Base-by-base conservation (phyloP, 2,888 invertebrate genomes). In the Cyaniris semiargus region DNA sequence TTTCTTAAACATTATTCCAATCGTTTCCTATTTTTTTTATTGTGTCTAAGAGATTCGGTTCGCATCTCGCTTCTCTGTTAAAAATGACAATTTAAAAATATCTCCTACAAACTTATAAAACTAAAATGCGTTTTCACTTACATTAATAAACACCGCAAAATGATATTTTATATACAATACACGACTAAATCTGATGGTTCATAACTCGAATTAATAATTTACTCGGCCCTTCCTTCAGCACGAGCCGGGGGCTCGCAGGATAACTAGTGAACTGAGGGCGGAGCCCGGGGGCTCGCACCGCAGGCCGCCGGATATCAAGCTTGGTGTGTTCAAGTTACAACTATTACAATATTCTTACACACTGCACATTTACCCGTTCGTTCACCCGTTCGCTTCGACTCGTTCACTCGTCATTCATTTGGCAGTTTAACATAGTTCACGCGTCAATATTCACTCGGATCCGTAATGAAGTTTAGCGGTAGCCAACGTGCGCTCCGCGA, bases 1-100 rank as follows among this genome's bases (percentile, higher is more conserved):
- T 93, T 93, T 94, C 93, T 94, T 94, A 93, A 93, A 92, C 92
- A 90, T 89, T 92, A 91, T 92, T 92, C 91, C 91, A 93, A 92
- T 92, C 89, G 92, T 89, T 93, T 92, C 89, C 90, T 91, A 90
- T 91, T 93, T 93, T 92, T 92, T 92, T 93, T 92, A 91, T 91
- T 91, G 89, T 87, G 86, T 90, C 93, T 93, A 94, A 93, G 93
- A 93, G 93, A 94, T 93, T 94, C 92, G 86, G 89, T 90, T 53
- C 89, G 90, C 83, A 89, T 84, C 84, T 88, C 90, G 90, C 89
- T 88, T 88, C 88, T 92, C 92, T 83, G 83, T 90, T 92, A 93
- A 90, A 93, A 89, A 92, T 90, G 90, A 92, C 89, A 86, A 85
- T 91, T 91, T 90, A 88, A 92, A 91, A 91, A 91, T 93, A 93